phyloP scores from a whole-genome alignment of 2,888 invertebrate species.

The Stratiomys singularior region DNA sequence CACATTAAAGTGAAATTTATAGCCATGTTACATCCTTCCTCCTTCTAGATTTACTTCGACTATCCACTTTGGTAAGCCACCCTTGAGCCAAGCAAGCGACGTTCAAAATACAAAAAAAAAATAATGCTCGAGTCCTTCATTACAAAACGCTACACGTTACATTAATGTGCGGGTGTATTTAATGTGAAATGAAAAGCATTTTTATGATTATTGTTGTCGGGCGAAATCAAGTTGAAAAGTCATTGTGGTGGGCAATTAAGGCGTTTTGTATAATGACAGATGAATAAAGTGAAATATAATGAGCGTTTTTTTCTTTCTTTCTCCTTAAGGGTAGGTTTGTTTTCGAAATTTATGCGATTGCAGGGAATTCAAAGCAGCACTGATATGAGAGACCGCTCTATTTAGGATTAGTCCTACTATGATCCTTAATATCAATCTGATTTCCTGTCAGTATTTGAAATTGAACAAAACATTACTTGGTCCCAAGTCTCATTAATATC shows the following conservation, averaged over 20 bases:
- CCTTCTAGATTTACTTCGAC: too few relatives aligned
- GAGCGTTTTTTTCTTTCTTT: not conserved
- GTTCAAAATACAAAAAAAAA: not conserved
- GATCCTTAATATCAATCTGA: too few relatives aligned
- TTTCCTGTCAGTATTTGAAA: too few relatives aligned
- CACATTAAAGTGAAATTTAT: conserved; percentile 60
- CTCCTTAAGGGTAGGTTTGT: not conserved
- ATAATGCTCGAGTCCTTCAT: not conserved
- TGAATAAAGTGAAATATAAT: not conserved
- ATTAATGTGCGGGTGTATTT: conserved; percentile 11
- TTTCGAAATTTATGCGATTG: not conserved
- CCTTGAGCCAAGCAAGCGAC: not conserved
- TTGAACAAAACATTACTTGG: too few relatives aligned
- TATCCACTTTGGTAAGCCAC: not conserved
- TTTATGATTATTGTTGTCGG: conserved; percentile 24
- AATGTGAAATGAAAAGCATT: conserved; percentile 29
- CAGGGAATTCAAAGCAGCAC: too few relatives aligned
- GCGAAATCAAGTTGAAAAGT: not conserved
- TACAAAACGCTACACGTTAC: conserved; percentile 21
- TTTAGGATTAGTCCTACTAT: too few relatives aligned
- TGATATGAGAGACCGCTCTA: too few relatives aligned
- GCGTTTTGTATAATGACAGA: not conserved
- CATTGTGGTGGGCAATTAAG: conserved; percentile 2
- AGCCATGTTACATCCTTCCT: conserved; percentile 49
- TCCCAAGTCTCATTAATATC: too few relatives aligned